Percentiles rank a stretch among this genome's conserved stretches.
Conservation (phyloP, 2,797 vertebrate species). For the Malacoraja senta region DNA sequence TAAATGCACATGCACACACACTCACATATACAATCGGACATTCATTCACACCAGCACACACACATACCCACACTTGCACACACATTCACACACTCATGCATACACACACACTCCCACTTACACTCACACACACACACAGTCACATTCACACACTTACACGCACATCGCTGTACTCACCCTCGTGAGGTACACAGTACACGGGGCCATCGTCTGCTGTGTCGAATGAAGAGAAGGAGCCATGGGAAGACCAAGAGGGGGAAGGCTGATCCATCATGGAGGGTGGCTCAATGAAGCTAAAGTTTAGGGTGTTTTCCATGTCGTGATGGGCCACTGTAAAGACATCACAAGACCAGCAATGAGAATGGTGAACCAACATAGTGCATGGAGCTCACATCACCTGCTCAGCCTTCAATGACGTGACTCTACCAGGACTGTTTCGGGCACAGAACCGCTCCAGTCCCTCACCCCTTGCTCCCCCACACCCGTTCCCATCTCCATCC, state of each 20-base stretch:
- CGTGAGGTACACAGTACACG: slow-evolving; percentile 87
- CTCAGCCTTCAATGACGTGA: not conserved
- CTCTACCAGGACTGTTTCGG: too few relatives aligned
- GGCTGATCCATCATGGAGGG: slow-evolving; percentile 83
- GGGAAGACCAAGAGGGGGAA: slow-evolving; percentile 88
- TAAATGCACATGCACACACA: too few relatives aligned
- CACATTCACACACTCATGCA: too few relatives aligned
- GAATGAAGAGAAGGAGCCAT: slow-evolving; percentile 92
- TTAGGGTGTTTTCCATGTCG: slow-evolving; percentile 89
- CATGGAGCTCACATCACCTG: not conserved
- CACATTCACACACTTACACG: too few relatives aligned
- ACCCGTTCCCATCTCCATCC: not conserved
- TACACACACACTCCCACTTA: too few relatives aligned
- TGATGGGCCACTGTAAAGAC: slow-evolving; percentile 81
- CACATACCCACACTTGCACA: too few relatives aligned
- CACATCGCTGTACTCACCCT: slow-evolving; percentile 70
- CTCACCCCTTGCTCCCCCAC: too few relatives aligned
- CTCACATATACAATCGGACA: too few relatives aligned
- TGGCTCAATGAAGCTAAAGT: slow-evolving; percentile 94
- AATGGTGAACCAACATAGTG: slow-evolving; percentile 52
- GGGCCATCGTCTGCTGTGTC: slow-evolving; percentile 92
- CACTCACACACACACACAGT: too few relatives aligned
- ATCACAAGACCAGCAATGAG: slow-evolving; percentile 56
- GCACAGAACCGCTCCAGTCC: too few relatives aligned
- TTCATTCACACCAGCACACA: too few relatives aligned